Evolutionary conservation across 53 echinoderm and acorn worm species (phyloP).

Genomic region (Arbacia lixula): DNA sequence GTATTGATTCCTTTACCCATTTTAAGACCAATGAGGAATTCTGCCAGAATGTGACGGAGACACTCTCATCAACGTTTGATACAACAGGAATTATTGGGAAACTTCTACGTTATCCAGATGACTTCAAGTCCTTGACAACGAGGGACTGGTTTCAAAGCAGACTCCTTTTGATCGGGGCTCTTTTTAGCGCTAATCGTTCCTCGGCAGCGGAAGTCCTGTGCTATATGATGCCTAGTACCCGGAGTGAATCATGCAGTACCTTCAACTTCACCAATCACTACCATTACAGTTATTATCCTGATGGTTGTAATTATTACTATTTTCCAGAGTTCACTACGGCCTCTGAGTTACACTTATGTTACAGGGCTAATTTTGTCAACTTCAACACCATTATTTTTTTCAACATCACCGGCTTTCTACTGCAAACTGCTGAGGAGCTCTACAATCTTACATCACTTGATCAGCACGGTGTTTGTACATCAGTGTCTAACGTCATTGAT

Average conservation of each 20-base stretch:
- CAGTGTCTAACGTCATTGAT: neutral
- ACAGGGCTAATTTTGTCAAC: slow-evolving; percentile 10
- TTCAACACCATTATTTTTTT: neutral
- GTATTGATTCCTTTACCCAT: neutral
- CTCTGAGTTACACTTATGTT: neutral
- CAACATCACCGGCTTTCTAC: neutral
- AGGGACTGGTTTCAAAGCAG: slow-evolving; percentile 11
- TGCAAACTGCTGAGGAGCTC: neutral
- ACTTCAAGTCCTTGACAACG: neutral
- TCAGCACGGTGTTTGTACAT: neutral
- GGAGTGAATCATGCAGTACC: neutral
- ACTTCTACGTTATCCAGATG: neutral
- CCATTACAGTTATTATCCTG: neutral
- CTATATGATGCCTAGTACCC: neutral
- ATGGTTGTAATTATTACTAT: neutral
- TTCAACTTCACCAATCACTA: neutral
- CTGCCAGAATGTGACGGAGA: neutral
- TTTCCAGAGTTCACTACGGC: neutral
- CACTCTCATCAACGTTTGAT: neutral
- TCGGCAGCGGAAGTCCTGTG: neutral
- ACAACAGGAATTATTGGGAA: neutral
- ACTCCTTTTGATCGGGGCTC: neutral
- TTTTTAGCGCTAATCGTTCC: neutral
- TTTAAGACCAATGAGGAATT: neutral
- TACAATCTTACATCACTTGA: neutral